Evolutionary conservation across 2,797 vertebrate species (phyloP).

Genomic region (Bradypodion ventrale): DNA sequence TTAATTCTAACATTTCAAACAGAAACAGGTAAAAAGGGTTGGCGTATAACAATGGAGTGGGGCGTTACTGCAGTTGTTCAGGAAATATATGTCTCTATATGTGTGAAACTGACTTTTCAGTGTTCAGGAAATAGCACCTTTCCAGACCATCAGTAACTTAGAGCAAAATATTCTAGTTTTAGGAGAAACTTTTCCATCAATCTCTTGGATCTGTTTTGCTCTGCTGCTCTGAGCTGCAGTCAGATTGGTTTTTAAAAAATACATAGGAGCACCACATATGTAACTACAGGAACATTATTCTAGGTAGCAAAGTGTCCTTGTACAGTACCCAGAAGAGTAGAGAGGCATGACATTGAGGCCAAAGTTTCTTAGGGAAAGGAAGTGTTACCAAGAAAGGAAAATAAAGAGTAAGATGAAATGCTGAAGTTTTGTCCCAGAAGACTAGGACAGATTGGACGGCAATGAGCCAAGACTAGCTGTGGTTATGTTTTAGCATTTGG

Average conservation of each 20-base stretch:
- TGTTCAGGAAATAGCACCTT: background rate
- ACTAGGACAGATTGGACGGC: too few species aligned
- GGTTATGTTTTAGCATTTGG: background rate
- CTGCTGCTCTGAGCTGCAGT: background rate
- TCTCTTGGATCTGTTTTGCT: background rate
- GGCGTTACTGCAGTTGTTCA: background rate
- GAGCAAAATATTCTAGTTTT: background rate
- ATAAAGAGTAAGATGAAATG: background rate
- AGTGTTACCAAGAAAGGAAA: too few species aligned
- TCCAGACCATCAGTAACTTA: background rate
- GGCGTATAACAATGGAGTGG: background rate
- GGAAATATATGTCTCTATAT: background rate
- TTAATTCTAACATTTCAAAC: background rate
- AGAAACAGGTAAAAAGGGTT: background rate
- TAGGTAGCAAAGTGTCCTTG: too few species aligned
- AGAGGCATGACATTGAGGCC: too few species aligned
- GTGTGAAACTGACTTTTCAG: background rate
- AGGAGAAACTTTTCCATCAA: background rate
- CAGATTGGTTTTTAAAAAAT: background rate
- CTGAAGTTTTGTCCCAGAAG: background rate
- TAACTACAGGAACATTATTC: background rate
- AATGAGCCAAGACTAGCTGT: background rate
- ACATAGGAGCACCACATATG: background rate
- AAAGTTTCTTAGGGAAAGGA: too few species aligned
- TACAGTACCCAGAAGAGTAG: too few species aligned